phyloP scores from a whole-genome alignment of 2,888 invertebrate species.

The Oxytorus armatus region DNA sequence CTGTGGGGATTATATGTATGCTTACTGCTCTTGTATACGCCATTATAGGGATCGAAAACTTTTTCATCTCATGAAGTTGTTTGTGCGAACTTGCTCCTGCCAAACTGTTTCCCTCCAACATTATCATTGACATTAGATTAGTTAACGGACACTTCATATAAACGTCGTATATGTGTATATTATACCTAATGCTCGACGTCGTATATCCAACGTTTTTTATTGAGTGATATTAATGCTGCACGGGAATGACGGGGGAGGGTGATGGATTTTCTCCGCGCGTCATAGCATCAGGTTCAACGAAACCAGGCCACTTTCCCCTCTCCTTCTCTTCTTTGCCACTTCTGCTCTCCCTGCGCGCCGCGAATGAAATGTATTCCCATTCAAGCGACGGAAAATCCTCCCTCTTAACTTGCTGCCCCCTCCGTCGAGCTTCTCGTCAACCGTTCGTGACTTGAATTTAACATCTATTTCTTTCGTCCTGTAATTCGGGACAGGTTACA shows the following conservation, averaged over 20 bases:
- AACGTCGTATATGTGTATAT: no score
- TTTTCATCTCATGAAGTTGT: constrained; percentile 45
- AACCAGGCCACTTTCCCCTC: constrained; percentile 69
- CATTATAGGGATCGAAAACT: constrained; percentile 28
- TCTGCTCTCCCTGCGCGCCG: constrained; percentile 3
- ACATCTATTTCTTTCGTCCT: constrained; percentile 2
- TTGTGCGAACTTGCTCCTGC: constrained; percentile 17
- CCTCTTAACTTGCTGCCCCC: not conserved
- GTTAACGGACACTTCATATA: not conserved
- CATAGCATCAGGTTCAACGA: constrained; percentile 69
- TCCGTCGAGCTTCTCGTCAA: constrained; percentile 30
- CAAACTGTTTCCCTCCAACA: not conserved
- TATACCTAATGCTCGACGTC: not conserved
- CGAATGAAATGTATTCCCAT: constrained; percentile 64
- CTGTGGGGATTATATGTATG: constrained; percentile 5
- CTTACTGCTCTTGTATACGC: not conserved
- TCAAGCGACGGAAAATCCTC: constrained; percentile 45
- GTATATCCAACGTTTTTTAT: constrained; percentile 46
- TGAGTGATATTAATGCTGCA: constrained; percentile 32
- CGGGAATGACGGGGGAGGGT: constrained; percentile 4
- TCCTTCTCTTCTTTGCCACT: constrained; percentile 34
- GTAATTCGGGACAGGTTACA: constrained; percentile 27
- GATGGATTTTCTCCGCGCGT: constrained; percentile 30
- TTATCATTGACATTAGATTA: constrained; percentile 33
- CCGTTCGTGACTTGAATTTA: constrained; percentile 57